These are phyloP conservation scores for Plectropomus leopardus DNA, from an alignment of 2,113 vertebrate species.

Conservation along the genomic window DNA sequence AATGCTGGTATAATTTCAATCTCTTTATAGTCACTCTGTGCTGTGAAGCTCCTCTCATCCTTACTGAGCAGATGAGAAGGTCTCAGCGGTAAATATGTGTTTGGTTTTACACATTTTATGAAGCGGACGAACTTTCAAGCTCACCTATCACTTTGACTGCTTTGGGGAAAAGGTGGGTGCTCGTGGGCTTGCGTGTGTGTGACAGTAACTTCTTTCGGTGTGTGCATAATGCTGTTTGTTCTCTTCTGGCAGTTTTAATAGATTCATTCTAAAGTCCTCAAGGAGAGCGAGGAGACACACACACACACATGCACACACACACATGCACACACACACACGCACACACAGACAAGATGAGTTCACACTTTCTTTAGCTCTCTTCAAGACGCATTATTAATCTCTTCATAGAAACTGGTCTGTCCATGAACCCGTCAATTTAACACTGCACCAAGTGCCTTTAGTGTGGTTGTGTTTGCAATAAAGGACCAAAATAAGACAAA, in stretches of 20 bases:
- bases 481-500: not conserved
- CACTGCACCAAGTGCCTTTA: slow-evolving; percentile 6
- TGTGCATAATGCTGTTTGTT: slow-evolving; percentile 54
- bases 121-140: slow-evolving; percentile 47
- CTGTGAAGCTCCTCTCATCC: slow-evolving; percentile 54
- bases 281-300: slow-evolving; percentile 23
- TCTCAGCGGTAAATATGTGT: slow-evolving; percentile 60
- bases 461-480: not conserved
- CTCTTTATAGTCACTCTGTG: slow-evolving; percentile 46
- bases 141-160: slow-evolving; percentile 49
- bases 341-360: no score
- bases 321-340: not conserved
- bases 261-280: slow-evolving; percentile 39
- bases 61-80: slow-evolving; percentile 56
- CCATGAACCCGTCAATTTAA: slow-evolving; percentile 35
- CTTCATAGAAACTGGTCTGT: slow-evolving; percentile 2
- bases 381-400: slow-evolving; percentile 42
- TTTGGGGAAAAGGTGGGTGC: slow-evolving; percentile 23
- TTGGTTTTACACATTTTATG: slow-evolving; percentile 54
- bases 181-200: slow-evolving; percentile 2
- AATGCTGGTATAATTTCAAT: slow-evolving; percentile 28
- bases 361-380: slow-evolving; percentile 23
- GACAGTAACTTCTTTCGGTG: slow-evolving; percentile 20
- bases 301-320: slow-evolving; percentile 7
- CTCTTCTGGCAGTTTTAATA: slow-evolving; percentile 55